phyloP scores from a whole-genome alignment of 2,888 invertebrate species.

The Lycia hirtaria region DNA sequence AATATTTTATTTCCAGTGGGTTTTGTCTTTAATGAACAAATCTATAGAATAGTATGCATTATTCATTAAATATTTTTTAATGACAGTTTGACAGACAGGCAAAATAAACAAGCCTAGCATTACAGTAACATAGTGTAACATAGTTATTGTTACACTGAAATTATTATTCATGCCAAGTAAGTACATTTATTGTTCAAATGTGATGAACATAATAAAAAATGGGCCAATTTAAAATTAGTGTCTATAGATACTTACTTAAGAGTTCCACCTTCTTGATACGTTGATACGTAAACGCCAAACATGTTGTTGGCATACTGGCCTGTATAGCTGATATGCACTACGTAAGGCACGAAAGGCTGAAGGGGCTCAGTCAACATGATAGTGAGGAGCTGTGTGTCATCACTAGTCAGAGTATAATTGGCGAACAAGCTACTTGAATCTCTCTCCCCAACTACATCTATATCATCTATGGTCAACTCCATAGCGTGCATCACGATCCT shows the following conservation, averaged over 20 bases:
- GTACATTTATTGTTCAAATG: too few species aligned
- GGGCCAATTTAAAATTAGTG: not conserved
- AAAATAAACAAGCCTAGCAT: too few species aligned
- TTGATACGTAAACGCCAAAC: slow-evolving; percentile 87
- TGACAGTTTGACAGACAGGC: too few species aligned
- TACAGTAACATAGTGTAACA: too few species aligned
- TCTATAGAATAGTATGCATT: too few species aligned
- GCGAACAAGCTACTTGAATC: slow-evolving; percentile 46
- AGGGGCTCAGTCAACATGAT: slow-evolving; percentile 69
- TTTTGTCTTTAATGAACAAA: too few species aligned
- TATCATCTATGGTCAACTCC: slow-evolving; percentile 61
- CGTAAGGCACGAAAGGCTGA: slow-evolving; percentile 66
- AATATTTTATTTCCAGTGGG: too few species aligned
- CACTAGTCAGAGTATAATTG: slow-evolving; percentile 47
- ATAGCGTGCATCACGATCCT: slow-evolving; percentile 78
- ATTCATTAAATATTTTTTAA: too few species aligned
- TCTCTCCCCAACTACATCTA: slow-evolving; percentile 51
- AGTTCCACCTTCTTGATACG: slow-evolving; percentile 63
- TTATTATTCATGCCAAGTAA: too few species aligned
- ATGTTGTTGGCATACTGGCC: slow-evolving; percentile 85
- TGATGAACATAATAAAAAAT: not conserved
- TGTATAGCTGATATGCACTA: slow-evolving; percentile 82
- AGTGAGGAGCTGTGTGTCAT: slow-evolving; percentile 79
- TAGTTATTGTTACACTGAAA: too few species aligned
- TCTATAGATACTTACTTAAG: slow-evolving; percentile 61